phyloP scores from a whole-genome alignment of 2,797 vertebrate genomes.

The Emydoidea blandingii region DNA sequence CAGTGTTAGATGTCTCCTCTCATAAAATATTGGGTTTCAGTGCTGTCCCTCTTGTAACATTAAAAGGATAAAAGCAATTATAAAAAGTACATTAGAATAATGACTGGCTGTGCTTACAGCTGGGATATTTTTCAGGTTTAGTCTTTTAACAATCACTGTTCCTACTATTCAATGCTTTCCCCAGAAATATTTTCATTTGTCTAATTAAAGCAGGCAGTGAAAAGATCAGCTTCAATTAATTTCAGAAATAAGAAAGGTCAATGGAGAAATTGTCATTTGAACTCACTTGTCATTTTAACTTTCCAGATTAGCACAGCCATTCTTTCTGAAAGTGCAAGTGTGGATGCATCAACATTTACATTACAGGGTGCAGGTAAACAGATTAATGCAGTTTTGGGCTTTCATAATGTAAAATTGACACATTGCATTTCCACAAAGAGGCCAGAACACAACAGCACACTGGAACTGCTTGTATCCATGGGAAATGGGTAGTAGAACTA shows the following conservation, averaged over 20 bases:
- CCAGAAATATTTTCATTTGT: constrained; percentile 34
- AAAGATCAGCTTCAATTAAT: constrained; percentile 35
- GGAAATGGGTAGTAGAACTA: not conserved
- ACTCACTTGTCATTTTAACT: not conserved
- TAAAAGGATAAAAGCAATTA: not conserved
- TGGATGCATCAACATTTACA: not conserved
- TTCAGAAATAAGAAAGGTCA: not conserved
- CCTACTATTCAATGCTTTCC: not conserved
- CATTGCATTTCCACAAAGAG: not conserved
- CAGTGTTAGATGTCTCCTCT: not conserved
- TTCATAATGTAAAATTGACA: not conserved
- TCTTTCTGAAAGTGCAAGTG: rapidly evolving
- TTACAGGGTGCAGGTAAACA: not conserved
- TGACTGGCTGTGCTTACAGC: not conserved
- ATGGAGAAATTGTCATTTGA: not conserved
- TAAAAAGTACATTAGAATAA: constrained; percentile 1
- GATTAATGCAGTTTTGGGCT: not conserved
- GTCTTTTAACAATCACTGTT: constrained; percentile 18
- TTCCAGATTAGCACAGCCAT: not conserved
- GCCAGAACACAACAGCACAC: not conserved
- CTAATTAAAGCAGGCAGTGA: constrained; percentile 28
- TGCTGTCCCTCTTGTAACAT: not conserved
- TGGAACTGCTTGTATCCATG: not conserved
- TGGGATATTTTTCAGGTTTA: not conserved
- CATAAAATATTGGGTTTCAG: not conserved